Evolutionary conservation across 2,888 invertebrate species (phyloP), one percentile per base, ranked within the genome.

Genomic region (Protophormia terraenovae): DNA sequence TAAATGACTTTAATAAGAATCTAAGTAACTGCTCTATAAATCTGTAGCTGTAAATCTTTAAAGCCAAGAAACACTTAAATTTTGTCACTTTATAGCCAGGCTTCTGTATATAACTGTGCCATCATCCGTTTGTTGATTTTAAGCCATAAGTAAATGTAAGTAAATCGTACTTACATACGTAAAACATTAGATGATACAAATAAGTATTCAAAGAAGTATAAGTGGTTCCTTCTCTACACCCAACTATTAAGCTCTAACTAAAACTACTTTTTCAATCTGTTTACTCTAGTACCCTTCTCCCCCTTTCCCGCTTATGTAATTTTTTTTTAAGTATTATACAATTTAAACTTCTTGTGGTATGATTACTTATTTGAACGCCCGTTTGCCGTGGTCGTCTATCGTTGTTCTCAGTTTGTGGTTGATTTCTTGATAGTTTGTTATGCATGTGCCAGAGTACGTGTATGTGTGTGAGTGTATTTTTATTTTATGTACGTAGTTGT

Each of bases 201-300:
- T 83, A 77, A 83, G 73, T 64, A 64, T 79, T 67, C 35, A 66
- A 66, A 76, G 50, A 35, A 35, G 79, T 67, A 66, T 77, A 72
- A 81, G 80, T 84, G 76, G 80, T 84, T 72, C n/a, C n/a, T n/a
- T n/a, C 73, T 29, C 60, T 76, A 72, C 76, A 81, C 79, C 73
- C 53, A 83, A 45, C 67, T 66, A 83, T 78, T 76, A 64, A 38
- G 29, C 1, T 50, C 41, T 47, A 55, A 10, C 60, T 41, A 35
- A 58, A 75, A 53, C 53, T 55, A 38, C 55, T 32, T 62, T 50
- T 71, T 69, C 32, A 1, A n/a, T 35, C 14, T 45, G 0, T 12
- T 27, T 45, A 4, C 19, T 35, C 24, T 32, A 8, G 14, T 32
- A 0, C 29, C 19, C 45, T 3, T 4, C 35, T 62, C 38, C 27